Evolutionary conservation across 53 echinoderm and acorn worm species (phyloP).

Genomic region (Luidia sarsii): DNA sequence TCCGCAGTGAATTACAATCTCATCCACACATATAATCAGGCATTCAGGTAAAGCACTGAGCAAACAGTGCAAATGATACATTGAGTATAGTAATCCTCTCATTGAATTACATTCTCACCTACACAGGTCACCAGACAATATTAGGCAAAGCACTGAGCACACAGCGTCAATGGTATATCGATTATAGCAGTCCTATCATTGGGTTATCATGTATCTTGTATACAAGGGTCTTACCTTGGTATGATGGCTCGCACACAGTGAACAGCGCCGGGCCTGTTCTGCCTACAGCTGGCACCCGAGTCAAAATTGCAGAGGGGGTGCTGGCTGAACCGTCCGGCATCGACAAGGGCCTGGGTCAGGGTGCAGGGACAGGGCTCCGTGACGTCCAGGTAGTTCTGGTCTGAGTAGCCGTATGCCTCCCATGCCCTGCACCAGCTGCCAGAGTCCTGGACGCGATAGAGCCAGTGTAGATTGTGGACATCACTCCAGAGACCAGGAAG

Average conservation of each 20-base stretch:
- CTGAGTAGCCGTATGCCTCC: not conserved
- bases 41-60: too few species aligned
- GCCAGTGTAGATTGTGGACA: constrained; percentile 67
- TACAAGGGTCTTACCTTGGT: constrained; percentile 79
- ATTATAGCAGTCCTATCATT: too few species aligned
- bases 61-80: too few species aligned
- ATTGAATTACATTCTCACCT: too few species aligned
- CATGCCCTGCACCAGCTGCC: not conserved
- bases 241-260: constrained; percentile 69
- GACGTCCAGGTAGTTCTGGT: not conserved
- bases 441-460: not conserved
- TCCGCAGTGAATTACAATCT: too few species aligned
- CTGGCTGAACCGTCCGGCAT: constrained; percentile 64
- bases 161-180: too few species aligned
- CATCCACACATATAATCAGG: too few species aligned
- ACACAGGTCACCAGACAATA: too few species aligned
- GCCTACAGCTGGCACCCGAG: constrained; percentile 36
- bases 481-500: constrained; percentile 68
- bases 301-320: constrained; percentile 67
- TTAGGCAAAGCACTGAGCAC: too few species aligned
- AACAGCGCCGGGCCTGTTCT: constrained; percentile 55
- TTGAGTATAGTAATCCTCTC: too few species aligned
- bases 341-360: constrained; percentile 61
- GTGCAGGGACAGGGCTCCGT: constrained; percentile 74
- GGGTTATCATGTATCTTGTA: too few species aligned